These are phyloP conservation scores for Troides aeacus DNA, from an alignment of 2,888 invertebrate genomes.

Conservation along the genomic window DNA sequence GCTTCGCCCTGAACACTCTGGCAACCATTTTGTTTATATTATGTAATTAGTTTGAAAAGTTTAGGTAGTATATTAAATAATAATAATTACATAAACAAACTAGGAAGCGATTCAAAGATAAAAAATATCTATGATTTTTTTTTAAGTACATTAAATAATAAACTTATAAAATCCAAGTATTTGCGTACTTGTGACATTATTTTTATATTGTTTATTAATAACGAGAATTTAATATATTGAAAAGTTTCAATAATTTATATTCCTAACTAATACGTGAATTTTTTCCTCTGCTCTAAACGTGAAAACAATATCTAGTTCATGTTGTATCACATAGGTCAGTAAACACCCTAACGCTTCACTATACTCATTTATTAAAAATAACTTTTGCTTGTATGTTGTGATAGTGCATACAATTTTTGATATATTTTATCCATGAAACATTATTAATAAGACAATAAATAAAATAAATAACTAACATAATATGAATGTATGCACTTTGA, in stretches of 20 bases:
- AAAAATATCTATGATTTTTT: too few species aligned
- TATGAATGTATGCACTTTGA: not conserved
- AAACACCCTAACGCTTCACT: constrained; percentile 41
- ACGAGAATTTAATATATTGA: too few species aligned
- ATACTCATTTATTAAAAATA: constrained; percentile 37
- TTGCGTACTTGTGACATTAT: not conserved
- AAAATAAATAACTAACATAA: not conserved
- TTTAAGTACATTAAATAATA: too few species aligned
- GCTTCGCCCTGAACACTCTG: too few species aligned
- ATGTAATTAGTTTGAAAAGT: too few species aligned
- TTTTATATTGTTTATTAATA: not conserved
- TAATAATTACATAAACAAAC: too few species aligned
- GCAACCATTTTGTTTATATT: too few species aligned
- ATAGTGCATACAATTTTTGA: constrained; percentile 9
- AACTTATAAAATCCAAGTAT: too few species aligned
- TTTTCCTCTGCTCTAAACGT: constrained; percentile 11
- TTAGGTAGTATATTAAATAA: too few species aligned
- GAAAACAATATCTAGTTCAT: constrained; percentile 34
- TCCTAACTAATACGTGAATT: not conserved
- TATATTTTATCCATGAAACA: not conserved
- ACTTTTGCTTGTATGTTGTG: constrained; percentile 11
- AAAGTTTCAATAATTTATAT: too few species aligned
- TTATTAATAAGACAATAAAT: not conserved
- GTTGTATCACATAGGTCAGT: constrained; percentile 48
- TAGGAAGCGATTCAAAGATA: too few species aligned